phyloP scores from a whole-genome alignment of 2,888 invertebrate species.

The Antitype chi region DNA sequence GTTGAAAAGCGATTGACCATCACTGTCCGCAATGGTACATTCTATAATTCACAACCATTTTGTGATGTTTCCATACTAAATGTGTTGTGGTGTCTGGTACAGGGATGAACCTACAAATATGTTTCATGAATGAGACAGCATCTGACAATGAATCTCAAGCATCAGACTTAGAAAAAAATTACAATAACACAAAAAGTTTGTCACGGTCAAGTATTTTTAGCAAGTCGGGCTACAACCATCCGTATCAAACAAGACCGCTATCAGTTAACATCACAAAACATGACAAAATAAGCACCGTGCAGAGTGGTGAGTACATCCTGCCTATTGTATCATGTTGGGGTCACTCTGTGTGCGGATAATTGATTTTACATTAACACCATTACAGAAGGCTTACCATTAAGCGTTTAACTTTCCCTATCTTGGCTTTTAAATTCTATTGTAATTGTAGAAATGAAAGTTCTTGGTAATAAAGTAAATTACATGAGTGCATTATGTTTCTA shows the following conservation, averaged over 20 bases:
- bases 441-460: constrained; percentile 42
- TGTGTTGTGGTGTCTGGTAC: constrained; percentile 75
- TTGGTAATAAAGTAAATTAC: constrained; percentile 31
- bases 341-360: constrained; percentile 57
- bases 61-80: constrained; percentile 72
- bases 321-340: constrained; percentile 64
- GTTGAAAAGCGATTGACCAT: no score
- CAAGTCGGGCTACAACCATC: constrained; percentile 87
- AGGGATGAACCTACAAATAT: constrained; percentile 98
- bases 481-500: constrained; percentile 22
- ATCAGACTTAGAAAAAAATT: constrained; percentile 92
- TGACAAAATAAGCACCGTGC: constrained; percentile 84
- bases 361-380: constrained; percentile 60
- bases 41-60: constrained; percentile 56
- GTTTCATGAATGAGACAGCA: constrained; percentile 98
- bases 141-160: constrained; percentile 95
- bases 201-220: constrained; percentile 85
- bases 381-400: constrained; percentile 43
- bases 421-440: constrained; percentile 44
- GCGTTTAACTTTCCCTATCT: constrained; percentile 49
- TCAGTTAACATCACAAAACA: constrained; percentile 87
- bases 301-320: constrained; percentile 84
- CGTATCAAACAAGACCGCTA: constrained; percentile 87
- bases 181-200: constrained; percentile 82
- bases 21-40: background rate